Evolutionary conservation across 2,888 invertebrate species (phyloP), one percentile per base, ranked within the genome.

Genomic region (Taenaris catops): DNA sequence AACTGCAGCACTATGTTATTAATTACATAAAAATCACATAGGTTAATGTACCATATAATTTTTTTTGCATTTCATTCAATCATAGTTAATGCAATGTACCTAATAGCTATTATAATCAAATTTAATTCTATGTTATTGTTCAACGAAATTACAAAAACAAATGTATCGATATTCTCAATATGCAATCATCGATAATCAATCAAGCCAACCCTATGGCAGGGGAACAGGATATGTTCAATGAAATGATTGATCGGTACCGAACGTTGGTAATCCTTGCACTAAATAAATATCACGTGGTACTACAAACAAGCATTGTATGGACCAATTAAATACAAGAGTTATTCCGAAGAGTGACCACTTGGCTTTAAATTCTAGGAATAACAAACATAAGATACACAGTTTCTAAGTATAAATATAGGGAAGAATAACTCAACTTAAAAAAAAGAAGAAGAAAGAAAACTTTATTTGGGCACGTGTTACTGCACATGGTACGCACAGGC

Each of bases 221-320:
- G 73, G 73, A 74, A 81, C 86, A 86, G 86, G 84, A 86, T 84
- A 84, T 71, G 65, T 78, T 81, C 83, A 86, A 87, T 86, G 79
- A 72, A 58, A 86, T 84, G 86, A 86, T 86, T 83, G 83, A 86
- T 84, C 81, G 81, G 71, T 61, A 65, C 70, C 69, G 67, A 79
- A 76, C 75, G 67, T 65, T 69, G 65, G 78, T 78, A 84, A 84
- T 86, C 83, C 86, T 79, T 79, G 79, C 79, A 73, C 75, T 74
- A 78, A 76, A 80, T 66, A 64, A 55, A 66, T 73, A 73, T 72
- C 65, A 63, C 57, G 56, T 55, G 68, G 67, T 66, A 68, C 42
- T 49, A 31, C 32, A 38, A 47, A 47, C 41, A 44, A 46, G 25
- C 41, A 34, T 25, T 38, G 33, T 36, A 55, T 32, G 47, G 46